Conservation (phyloP, 1,140 invertebrate genomes). For the Scaptomyza graminum region DNA sequence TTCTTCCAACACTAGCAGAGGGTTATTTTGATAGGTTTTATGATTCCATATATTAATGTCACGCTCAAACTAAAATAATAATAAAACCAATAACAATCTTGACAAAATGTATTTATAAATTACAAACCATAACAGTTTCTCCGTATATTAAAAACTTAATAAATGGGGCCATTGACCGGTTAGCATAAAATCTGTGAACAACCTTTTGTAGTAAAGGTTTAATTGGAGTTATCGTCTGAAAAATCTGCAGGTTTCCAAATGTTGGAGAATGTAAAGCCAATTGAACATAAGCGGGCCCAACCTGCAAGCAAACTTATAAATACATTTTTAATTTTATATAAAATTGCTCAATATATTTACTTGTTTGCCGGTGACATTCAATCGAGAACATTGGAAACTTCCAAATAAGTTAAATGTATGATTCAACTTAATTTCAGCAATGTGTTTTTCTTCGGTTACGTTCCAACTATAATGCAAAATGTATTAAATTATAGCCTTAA, state of each 20-base stretch:
- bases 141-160: slow-evolving; percentile 88
- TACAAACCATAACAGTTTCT: slow-evolving; percentile 90
- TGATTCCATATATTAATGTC: slow-evolving; percentile 96
- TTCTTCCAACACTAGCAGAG: slow-evolving; percentile 91
- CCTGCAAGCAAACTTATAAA: slow-evolving; percentile 84
- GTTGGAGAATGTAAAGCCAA: slow-evolving; percentile 86
- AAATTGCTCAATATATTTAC: slow-evolving; percentile 26
- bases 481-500: no score
- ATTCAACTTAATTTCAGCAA: slow-evolving; percentile 59
- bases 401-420: slow-evolving; percentile 59
- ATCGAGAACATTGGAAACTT: slow-evolving; percentile 53
- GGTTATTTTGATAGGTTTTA: slow-evolving; percentile 90
- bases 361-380: slow-evolving; percentile 67
- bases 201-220: slow-evolving; percentile 91
- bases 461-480: slow-evolving; percentile 54
- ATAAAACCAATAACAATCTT: not conserved
- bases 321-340: not conserved
- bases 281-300: slow-evolving; percentile 92
- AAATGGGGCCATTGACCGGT: slow-evolving; percentile 86
- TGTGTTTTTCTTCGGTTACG: slow-evolving; percentile 47
- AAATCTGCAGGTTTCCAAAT: slow-evolving; percentile 88
- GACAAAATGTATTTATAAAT: not conserved
- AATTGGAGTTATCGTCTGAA: slow-evolving; percentile 92
- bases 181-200: slow-evolving; percentile 90
- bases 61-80: slow-evolving; percentile 88